phyloP scores from a whole-genome alignment of 2,113 vertebrate genomes.

The Vombatus ursinus region DNA sequence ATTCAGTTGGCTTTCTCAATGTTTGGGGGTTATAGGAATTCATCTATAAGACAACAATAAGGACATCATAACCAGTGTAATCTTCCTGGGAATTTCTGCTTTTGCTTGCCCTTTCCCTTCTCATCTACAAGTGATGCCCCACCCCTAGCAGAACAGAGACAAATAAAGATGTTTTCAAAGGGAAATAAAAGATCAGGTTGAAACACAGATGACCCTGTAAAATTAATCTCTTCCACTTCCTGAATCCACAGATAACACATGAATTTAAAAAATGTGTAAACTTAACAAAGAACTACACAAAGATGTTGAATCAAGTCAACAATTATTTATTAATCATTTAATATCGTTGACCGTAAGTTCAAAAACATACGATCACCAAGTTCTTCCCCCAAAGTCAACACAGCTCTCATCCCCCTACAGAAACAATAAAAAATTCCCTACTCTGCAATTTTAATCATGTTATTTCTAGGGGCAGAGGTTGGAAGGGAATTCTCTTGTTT shows the following conservation, averaged over 20 bases:
- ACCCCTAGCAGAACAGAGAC: background rate
- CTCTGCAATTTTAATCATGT: background rate
- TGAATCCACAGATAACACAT: background rate
- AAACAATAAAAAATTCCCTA: background rate
- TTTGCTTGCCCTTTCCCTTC: background rate
- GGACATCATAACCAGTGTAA: background rate
- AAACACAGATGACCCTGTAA: background rate
- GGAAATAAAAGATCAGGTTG: background rate
- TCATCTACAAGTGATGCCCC: background rate
- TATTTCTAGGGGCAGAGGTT: background rate
- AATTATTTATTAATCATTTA: background rate
- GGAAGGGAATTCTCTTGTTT: background rate
- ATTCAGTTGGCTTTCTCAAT: background rate
- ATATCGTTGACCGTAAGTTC: background rate
- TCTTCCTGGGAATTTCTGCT: background rate
- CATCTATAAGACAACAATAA: background rate
- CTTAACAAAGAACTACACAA: background rate
- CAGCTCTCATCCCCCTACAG: background rate
- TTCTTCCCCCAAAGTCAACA: constrained; percentile 21
- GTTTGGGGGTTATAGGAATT: background rate
- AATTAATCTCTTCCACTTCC: background rate
- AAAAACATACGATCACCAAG: background rate
- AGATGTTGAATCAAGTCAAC: background rate
- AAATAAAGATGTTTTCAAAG: background rate
- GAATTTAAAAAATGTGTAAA: background rate